Percentiles rank a stretch among this genome's conserved stretches.
Conservation (phyloP, 2,888 invertebrate genomes). For the Pterobdella sp. region DNA sequence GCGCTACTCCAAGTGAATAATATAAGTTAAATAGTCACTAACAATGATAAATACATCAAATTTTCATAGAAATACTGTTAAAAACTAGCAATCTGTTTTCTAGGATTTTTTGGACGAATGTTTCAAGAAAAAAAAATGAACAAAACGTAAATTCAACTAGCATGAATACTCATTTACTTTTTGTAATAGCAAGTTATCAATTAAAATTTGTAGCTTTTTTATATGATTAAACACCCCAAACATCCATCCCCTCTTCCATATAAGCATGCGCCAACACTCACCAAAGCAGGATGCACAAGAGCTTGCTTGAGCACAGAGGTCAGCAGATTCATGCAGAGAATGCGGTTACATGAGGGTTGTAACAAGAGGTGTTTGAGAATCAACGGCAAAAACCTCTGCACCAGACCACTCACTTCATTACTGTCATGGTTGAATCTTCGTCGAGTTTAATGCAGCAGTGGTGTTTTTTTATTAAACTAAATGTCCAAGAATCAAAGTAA, state of each 20-base stretch:
- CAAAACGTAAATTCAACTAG: too few species aligned
- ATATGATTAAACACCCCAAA: background rate
- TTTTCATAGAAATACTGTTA: too few species aligned
- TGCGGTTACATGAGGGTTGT: background rate
- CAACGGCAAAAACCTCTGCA: background rate
- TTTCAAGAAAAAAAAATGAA: too few species aligned
- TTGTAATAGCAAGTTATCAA: background rate
- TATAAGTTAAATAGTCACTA: too few species aligned
- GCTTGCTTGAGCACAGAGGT: background rate
- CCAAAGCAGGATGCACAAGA: conserved; percentile 1
- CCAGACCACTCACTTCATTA: background rate
- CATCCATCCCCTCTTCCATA: background rate
- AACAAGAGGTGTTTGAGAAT: background rate
- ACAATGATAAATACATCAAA: too few species aligned
- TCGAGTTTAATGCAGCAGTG: background rate
- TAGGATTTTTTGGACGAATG: too few species aligned
- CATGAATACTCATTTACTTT: too few species aligned
- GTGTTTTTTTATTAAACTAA: background rate
- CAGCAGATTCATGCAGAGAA: background rate
- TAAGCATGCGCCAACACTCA: background rate
- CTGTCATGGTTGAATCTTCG: background rate
- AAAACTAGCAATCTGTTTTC: too few species aligned
- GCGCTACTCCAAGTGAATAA: too few species aligned
- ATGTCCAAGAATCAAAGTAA: too few species aligned
- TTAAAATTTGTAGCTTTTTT: background rate